Base-by-base conservation (phyloP, 2,888 invertebrate species). In the Agrotis ipsilon region DNA sequence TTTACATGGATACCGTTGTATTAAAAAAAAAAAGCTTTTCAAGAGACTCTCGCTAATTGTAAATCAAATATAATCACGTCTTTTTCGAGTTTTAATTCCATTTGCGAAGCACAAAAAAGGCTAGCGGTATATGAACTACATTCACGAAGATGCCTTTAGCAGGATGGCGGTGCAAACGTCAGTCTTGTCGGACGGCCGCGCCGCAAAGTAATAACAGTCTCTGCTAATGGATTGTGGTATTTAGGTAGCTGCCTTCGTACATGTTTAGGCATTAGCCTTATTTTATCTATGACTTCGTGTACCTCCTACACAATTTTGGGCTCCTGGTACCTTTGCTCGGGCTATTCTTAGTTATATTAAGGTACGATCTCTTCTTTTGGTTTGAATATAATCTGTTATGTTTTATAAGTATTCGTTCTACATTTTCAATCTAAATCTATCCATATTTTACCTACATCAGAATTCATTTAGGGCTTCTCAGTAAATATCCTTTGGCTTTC, bases 191-290 rank as follows among this genome's bases (percentile, higher is more conserved):
- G 80, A 68, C 71, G 65, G 65, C 78, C 86, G 80, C 85, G 83
- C 86, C 86, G 86, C 86, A 88, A 89, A 90, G 90, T 90, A 91
- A 89, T 90, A 91, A 89, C 88, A 87, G 87, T 81, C 84, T 72
- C 80, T 82, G 89, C 91, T 92, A 92, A 92, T 92, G 92, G 92
- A 92, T 92, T 92, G 91, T 89, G 87, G 89, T 86, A 86, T 87
- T 84, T 84, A 85, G 82, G 78, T 80, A 75, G 68, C 62, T 78
- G 60, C 78, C 73, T 71, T 69, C 68, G 77, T 79, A 78, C 65
- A 81, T 81, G 84, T 84, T 80, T 69, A 78, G 65, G 80, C 66
- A 68, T 81, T 72, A 75, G 65, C 82, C 62, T 72, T 80, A 83
- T 82, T 83, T 80, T 74, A 78, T 82, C 70, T 66, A 72, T 59